Base-by-base conservation (phyloP, 2,797 vertebrate species). In the Lagodon rhomboides region DNA sequence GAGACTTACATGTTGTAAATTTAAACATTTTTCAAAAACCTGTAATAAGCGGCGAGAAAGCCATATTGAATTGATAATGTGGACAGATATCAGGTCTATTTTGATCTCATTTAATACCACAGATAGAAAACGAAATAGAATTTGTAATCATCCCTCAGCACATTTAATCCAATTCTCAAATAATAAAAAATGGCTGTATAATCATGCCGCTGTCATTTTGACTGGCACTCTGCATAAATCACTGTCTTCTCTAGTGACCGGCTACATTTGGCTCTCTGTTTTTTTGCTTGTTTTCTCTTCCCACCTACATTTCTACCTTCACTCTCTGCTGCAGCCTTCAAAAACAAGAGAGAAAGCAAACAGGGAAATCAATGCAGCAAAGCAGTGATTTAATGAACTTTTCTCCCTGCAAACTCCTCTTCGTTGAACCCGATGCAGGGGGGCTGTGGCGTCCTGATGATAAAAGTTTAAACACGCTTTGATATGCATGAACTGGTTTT, bases 21-120 rank as follows among this genome's bases (percentile, higher is more conserved):
- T 94, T 93, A 93, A 94, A 93, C 88, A 91, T 94, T 93, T 93
- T 93, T 89, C 81, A 76, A 82, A 92, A 93, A 91, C 91, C 81
- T 92, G 88, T 92, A 92, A 91, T 93, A 92, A 91, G 90, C 73
- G 84, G 89, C 59, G 56, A 61, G 58, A 85, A 82, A 64, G 81
- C 66, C 80, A 87, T 86, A 90, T 88, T 90, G 84, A 91, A 81
- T 87, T 84, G 90, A 92, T 91, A 88, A 91, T 89, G 84, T 78
- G 73, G 73, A 76, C 49, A 77, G 73, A 81, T 91, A 90, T 85
- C 77, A 69, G 58, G 75, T 71, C 47, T 82, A 87, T 91, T 91
- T 82, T 61, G 20, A 81, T 71, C 70, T 56, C n/a, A n/a, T 75
- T 85, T 75, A 64, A 83, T 77, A 53, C 60, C 71, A 20, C 68